phyloP scores from a whole-genome alignment of 2,113 vertebrate species.

The Channa maculata region DNA sequence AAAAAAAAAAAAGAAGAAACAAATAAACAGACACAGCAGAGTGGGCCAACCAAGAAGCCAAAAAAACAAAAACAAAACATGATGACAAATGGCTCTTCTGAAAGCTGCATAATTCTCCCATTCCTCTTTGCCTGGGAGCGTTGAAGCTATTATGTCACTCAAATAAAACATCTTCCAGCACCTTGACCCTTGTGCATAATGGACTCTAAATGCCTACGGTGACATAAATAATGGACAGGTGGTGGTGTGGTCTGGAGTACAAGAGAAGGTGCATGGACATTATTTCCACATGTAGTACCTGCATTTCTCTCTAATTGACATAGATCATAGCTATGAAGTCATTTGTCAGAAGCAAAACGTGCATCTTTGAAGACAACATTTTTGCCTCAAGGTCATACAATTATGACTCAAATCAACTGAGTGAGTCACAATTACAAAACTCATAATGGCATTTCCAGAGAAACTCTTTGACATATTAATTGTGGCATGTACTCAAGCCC shows the following conservation, averaged over 20 bases:
- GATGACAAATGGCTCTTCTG: constrained; percentile 63
- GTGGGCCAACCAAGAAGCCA: constrained; percentile 26
- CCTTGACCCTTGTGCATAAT: constrained; percentile 57
- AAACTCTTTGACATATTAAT: constrained; percentile 37
- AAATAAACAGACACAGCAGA: constrained; percentile 53
- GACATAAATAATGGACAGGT: constrained; percentile 49
- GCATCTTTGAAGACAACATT: constrained; percentile 16
- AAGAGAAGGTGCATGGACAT: constrained; percentile 15
- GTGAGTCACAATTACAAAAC: constrained; percentile 56
- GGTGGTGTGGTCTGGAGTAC: constrained; percentile 3
- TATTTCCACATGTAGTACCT: background rate
- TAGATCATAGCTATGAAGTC: constrained; percentile 15
- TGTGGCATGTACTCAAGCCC: constrained; percentile 13
- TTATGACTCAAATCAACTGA: constrained; percentile 42
- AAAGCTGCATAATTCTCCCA: constrained; percentile 58
- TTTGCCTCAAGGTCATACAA: constrained; percentile 44
- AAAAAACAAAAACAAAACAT: constrained; percentile 7
- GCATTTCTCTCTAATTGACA: constrained; percentile 10
- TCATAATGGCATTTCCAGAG: constrained; percentile 43
- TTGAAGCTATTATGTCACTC: constrained; percentile 59
- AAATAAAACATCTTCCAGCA: constrained; percentile 59
- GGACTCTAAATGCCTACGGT: constrained; percentile 39
- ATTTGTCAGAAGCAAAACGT: constrained; percentile 38
- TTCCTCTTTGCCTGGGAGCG: constrained; percentile 50
- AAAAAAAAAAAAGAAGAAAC: background rate